phyloP scores from a whole-genome alignment of 2,113 vertebrate genomes.

The Aptenodytes forsteri region DNA sequence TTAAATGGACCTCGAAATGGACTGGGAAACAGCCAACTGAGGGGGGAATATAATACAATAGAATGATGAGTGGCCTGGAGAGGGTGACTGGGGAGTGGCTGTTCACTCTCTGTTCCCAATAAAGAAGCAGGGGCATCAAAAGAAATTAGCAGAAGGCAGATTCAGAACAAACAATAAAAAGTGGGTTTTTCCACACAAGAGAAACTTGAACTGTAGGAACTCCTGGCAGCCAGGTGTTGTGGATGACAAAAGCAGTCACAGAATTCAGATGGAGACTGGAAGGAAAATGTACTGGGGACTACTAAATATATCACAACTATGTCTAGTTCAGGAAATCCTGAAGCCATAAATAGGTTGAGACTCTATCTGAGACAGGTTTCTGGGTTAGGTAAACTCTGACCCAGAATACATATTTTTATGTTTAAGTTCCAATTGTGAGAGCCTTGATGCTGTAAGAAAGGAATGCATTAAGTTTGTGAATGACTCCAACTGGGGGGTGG shows the following conservation, averaged over 20 bases:
- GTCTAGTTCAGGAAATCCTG: not conserved
- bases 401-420: not conserved
- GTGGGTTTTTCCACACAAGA: not conserved
- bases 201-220: not conserved
- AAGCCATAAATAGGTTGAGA: not conserved
- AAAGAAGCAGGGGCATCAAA: not conserved
- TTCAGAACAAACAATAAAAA: not conserved
- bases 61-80: not conserved
- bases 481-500: fast-evolving
- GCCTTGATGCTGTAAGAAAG: not conserved
- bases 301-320: not conserved
- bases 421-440: not conserved
- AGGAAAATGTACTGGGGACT: not conserved
- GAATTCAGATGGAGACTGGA: not conserved
- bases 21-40: not conserved
- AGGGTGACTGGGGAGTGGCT: not conserved
- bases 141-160: not conserved
- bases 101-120: not conserved
- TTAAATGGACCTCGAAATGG: not conserved
- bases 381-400: not conserved
- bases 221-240: not conserved
- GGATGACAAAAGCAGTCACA: not conserved
- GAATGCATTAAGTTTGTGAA: not conserved
- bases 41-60: not conserved
- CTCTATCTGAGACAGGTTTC: not conserved